Conservation (phyloP, 2,888 invertebrate species). For the Entomobrya proxima region DNA sequence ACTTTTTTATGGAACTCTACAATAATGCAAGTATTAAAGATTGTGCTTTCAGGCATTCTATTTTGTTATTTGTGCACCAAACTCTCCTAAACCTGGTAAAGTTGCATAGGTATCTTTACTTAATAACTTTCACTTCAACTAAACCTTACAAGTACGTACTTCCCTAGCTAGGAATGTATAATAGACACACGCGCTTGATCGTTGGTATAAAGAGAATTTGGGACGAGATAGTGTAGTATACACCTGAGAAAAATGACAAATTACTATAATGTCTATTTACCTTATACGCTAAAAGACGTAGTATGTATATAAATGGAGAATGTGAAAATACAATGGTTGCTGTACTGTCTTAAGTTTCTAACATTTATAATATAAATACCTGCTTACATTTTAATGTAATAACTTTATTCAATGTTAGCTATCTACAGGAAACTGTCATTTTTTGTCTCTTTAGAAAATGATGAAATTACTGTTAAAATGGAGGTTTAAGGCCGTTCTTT, state of each 20-base stretch:
- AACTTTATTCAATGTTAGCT: not conserved
- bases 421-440: conserved; percentile 26
- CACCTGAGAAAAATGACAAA: not conserved
- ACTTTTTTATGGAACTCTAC: not conserved
- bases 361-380: not conserved
- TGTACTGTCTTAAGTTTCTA: not conserved
- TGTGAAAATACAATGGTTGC: conserved; percentile 23
- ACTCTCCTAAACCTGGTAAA: no score
- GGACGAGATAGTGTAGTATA: not conserved
- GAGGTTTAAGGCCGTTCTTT: conserved; percentile 46
- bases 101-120: no score
- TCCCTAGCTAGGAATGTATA: no score
- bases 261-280: not conserved
- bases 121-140: no score
- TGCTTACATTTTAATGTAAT: not conserved
- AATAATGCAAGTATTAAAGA: not conserved
- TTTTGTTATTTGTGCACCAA: conserved; percentile 9
- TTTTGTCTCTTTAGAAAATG: conserved; percentile 16
- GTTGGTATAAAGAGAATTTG: no score
- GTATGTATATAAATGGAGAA: conserved; percentile 21
- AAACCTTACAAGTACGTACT: no score
- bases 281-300: not conserved
- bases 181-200: no score
- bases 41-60: not conserved
- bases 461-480: conserved; percentile 1